A percentile compares a stretch with the other conserved stretches of the same genome.
phyloP scores from a whole-genome alignment of 2,797 vertebrate genomes.

The Anguilla marmorata region DNA sequence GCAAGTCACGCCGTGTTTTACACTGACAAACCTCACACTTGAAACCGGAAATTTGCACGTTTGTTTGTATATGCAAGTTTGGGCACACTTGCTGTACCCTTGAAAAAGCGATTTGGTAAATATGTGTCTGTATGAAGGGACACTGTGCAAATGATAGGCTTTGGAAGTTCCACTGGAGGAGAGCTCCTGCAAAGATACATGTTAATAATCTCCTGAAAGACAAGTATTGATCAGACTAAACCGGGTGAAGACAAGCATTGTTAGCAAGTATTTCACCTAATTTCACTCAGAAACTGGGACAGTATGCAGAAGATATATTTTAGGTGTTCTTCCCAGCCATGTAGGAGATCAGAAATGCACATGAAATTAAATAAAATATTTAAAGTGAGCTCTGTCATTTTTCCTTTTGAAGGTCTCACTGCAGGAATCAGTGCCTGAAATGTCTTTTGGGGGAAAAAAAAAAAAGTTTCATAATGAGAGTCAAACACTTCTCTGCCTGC shows the following conservation, averaged over 20 bases:
- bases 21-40: neutral
- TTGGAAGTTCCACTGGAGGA: neutral
- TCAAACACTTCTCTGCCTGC: neutral
- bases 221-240: neutral
- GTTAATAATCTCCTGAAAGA: neutral
- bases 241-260: neutral
- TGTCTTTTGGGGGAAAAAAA: neutral
- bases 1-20: neutral
- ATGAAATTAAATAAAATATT: neutral
- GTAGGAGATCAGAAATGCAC: neutral
- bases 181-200: neutral
- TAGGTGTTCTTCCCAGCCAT: neutral
- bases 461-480: neutral
- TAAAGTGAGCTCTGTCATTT: neutral
- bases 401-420: neutral
- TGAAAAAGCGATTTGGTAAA: neutral
- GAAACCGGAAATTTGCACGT: neutral
- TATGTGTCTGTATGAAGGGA: neutral
- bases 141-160: neutral
- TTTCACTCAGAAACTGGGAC: slow-evolving; percentile 1
- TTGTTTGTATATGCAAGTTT: neutral
- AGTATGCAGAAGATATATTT: neutral
- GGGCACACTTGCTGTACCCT: neutral
- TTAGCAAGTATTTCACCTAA: neutral
- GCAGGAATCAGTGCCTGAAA: neutral